Evolutionary conservation across 2,113 vertebrate species (phyloP).

Genomic region (Dromiciops gliroides): DNA sequence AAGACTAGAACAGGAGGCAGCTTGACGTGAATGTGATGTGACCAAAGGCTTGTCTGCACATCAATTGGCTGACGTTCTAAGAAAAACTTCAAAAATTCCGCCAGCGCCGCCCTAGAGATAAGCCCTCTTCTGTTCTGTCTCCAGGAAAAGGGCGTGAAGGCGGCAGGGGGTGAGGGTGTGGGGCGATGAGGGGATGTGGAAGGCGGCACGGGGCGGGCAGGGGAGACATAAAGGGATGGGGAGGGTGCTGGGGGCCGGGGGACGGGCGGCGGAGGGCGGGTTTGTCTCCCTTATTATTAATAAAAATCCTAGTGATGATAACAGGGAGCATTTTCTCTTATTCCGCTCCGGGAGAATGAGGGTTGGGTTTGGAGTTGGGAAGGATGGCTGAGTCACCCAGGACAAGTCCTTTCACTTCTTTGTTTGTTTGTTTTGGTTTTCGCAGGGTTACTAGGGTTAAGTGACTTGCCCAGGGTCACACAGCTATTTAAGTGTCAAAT

Average conservation of each 20-base stretch:
- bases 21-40: not conserved
- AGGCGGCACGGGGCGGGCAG: too few species aligned
- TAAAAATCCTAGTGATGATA: not conserved
- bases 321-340: not conserved
- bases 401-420: not conserved
- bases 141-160: slow-evolving; percentile 57
- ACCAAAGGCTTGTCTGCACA: not conserved
- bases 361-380: not conserved
- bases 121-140: slow-evolving; percentile 16
- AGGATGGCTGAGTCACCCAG: not conserved
- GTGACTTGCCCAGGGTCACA: too few species aligned
- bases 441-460: too few species aligned
- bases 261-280: too few species aligned
- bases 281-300: not conserved
- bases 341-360: not conserved
- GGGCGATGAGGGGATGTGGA: too few species aligned
- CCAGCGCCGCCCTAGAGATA: slow-evolving; percentile 8
- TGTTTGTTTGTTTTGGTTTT: too few species aligned
- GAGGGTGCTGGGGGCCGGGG: too few species aligned
- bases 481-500: too few species aligned
- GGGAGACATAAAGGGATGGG: too few species aligned
- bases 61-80: slow-evolving; percentile 56
- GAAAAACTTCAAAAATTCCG: slow-evolving; percentile 37
- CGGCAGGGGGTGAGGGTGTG: slow-evolving; percentile 24
- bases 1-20: slow-evolving; percentile 1